A percentile compares a stretch with the other conserved stretches of the same genome.
phyloP scores from a whole-genome alignment of 2,888 invertebrate genomes.

The Quadriops clusia region DNA sequence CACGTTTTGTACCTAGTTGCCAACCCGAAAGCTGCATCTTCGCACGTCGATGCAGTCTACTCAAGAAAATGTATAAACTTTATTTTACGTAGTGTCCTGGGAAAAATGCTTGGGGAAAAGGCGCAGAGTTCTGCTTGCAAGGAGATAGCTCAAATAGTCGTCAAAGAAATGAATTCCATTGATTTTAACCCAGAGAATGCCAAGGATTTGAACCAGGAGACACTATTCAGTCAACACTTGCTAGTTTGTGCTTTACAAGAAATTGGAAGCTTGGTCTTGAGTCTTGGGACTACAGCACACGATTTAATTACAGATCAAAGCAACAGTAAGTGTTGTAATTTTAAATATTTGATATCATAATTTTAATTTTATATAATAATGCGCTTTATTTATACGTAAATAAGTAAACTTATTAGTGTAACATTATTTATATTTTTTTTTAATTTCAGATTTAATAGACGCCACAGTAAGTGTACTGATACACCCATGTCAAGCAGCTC shows the following conservation, averaged over 20 bases:
- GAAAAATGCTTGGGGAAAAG: constrained; percentile 92
- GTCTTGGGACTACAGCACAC: constrained; percentile 89
- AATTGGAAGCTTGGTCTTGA: constrained; percentile 77
- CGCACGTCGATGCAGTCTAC: constrained; percentile 95
- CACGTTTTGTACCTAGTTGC: constrained; percentile 90
- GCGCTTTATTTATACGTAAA: neutral
- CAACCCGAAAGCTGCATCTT: constrained; percentile 89
- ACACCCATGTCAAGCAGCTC: constrained; percentile 88
- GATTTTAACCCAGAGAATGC: constrained; percentile 88
- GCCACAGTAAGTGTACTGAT: constrained; percentile 74
- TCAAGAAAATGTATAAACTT: constrained; percentile 95
- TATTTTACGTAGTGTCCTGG: constrained; percentile 81
- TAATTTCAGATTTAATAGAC: constrained; percentile 53
- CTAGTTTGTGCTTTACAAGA: constrained; percentile 90
- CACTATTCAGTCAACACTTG: constrained; percentile 80
- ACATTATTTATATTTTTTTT: no score
- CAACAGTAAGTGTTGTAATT: constrained; percentile 44
- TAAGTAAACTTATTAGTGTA: no score
- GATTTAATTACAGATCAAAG: constrained; percentile 82
- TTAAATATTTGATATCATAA: neutral
- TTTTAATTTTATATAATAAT: neutral
- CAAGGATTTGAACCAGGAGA: constrained; percentile 84
- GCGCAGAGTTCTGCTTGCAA: constrained; percentile 93
- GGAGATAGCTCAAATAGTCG: constrained; percentile 82
- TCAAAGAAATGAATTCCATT: constrained; percentile 91